Conservation (phyloP, 2,888 invertebrate species). For the Pammene aurita region DNA sequence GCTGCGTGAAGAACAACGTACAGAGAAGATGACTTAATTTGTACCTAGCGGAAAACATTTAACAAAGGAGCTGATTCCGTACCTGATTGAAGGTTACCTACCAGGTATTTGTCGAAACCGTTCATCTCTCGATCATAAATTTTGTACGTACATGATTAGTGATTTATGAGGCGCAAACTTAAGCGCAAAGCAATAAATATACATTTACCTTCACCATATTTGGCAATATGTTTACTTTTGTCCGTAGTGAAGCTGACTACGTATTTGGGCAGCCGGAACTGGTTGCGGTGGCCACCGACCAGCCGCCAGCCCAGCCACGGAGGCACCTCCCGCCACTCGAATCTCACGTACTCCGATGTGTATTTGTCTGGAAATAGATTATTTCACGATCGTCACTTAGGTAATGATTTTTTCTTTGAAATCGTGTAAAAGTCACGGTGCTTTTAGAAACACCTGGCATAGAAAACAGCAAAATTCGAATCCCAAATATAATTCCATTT, state of each 20-base stretch:
- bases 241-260: conserved; percentile 85
- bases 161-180: conserved; percentile 67
- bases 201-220: conserved; percentile 86
- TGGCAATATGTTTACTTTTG: conserved; percentile 84
- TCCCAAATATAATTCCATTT: too few species aligned
- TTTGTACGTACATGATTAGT: conserved; percentile 63
- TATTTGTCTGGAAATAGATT: conserved; percentile 79
- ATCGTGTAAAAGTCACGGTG: too few species aligned
- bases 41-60: neutral
- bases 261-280: conserved; percentile 85
- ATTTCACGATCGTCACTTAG: neutral
- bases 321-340: conserved; percentile 84
- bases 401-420: neutral
- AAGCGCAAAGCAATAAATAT: conserved; percentile 80
- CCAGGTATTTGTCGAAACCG: conserved; percentile 4
- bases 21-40: neutral
- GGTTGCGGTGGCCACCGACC: conserved; percentile 78
- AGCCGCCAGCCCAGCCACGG: conserved; percentile 78
- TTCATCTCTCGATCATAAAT: conserved; percentile 10
- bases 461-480: too few species aligned
- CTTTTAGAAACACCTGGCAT: too few species aligned
- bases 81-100: neutral
- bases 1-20: neutral
- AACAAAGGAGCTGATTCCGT: neutral
- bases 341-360: conserved; percentile 84